Evolutionary conservation across 2,113 vertebrate genomes (phyloP), one percentile per base, ranked within the genome.

Genomic region (Ariopsis seemanni): DNA sequence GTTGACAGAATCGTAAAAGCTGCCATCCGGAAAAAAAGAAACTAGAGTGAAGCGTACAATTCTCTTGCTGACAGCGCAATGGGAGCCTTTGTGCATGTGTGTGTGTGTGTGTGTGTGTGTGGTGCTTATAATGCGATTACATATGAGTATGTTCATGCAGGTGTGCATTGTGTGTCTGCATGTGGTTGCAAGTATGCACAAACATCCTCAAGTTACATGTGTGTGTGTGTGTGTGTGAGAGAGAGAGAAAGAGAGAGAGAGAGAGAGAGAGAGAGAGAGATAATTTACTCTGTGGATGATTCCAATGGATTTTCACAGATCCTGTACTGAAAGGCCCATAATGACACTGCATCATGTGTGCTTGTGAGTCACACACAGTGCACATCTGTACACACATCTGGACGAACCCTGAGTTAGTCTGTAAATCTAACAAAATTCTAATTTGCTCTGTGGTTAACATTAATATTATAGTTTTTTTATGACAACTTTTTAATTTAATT

Each of bases 1-100:
- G 58, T 75, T 89, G 85, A 89, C 86, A 88, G 87, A 5, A 79
- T 83, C 71, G 83, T 75, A 77, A 87, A 82, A 60, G 55, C 88
- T 82, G 86, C 82, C 86, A 87, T 69, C 69, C 42, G 14, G 60
- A 17, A 62, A 87, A 67, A 87, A 83, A 87, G 86, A 83, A 50
- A 50, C 53, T 63, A 82, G 81, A 86, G 62, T 80, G 57, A 58
- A 58, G 67, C 62, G 69, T 87, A 82, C 65, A 71, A 42, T 71
- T 74, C 27, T 5, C 55, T 55, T 55, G 80, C 69, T 75, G 75
- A 62, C 86, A 87, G 65, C 42, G 62, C 69, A 58, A 15, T 67
- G 9, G 42, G 27, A 25, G 27, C 14, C 72, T 85, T 42, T n/a
- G 53, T 48, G 30, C 60, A n/a, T 85, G 20, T 58, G n/a, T 34